Percentiles rank a stretch among this genome's conserved stretches.
Conservation (phyloP, 2,888 invertebrate species). For the Amphipyra berbera region DNA sequence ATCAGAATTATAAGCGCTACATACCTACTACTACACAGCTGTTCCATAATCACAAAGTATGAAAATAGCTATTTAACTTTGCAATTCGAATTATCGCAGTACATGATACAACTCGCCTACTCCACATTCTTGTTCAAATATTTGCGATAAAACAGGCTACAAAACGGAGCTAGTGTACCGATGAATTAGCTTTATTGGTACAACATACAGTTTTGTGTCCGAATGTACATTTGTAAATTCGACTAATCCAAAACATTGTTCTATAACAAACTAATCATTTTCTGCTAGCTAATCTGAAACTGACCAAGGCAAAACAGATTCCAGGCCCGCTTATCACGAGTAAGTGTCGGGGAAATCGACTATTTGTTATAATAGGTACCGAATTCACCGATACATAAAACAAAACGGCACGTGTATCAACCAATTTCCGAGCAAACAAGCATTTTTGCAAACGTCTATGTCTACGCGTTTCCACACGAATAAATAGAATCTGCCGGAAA, state of each 20-base stretch:
- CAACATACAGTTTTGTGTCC: slow-evolving; percentile 20
- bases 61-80: slow-evolving; percentile 35
- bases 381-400: slow-evolving; percentile 2
- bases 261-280: background rate
- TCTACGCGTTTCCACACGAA: slow-evolving; percentile 39
- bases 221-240: slow-evolving; percentile 26
- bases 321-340: background rate
- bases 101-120: slow-evolving; percentile 40
- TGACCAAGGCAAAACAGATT: too few species aligned
- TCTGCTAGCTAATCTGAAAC: too few species aligned
- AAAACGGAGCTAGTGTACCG: slow-evolving; percentile 40
- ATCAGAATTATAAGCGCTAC: too few species aligned
- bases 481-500: slow-evolving; percentile 36
- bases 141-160: slow-evolving; percentile 38
- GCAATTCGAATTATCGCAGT: slow-evolving; percentile 48
- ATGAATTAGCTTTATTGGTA: slow-evolving; percentile 32
- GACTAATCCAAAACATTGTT: slow-evolving; percentile 1
- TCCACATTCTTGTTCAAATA: slow-evolving; percentile 56
- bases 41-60: slow-evolving; percentile 26
- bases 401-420: slow-evolving; percentile 18
- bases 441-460: slow-evolving; percentile 29
- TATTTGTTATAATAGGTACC: slow-evolving; percentile 12
- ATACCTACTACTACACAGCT: background rate
- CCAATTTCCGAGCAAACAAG: slow-evolving; percentile 39
- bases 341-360: background rate